Evolutionary conservation across 2,888 invertebrate species (phyloP).

Genomic region (Chloroclystis v-ata): DNA sequence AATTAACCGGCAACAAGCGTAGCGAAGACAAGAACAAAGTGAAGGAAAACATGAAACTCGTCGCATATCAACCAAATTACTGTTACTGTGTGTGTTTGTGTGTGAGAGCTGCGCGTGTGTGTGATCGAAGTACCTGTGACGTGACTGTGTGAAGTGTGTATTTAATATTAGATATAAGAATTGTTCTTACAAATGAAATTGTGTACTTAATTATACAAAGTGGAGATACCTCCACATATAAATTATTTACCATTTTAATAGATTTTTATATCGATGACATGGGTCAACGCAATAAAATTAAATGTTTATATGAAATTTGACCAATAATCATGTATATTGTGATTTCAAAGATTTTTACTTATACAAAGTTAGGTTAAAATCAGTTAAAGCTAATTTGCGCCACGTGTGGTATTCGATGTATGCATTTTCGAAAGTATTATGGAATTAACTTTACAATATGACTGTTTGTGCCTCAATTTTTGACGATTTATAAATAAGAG

Average conservation of each 20-base stretch:
- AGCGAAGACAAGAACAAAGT: conserved; percentile 33
- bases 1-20: neutral
- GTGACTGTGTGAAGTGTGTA: conserved; percentile 26
- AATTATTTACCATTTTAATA: conserved; percentile 30
- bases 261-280: conserved; percentile 19
- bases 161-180: conserved; percentile 32
- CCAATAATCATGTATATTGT: conserved; percentile 24
- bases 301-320: conserved; percentile 31
- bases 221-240: conserved; percentile 26
- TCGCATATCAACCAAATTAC: conserved; percentile 41
- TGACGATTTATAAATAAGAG: conserved; percentile 15
- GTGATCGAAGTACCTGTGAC: conserved; percentile 23
- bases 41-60: conserved; percentile 33
- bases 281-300: conserved; percentile 24
- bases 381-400: conserved; percentile 1
- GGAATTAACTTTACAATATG: conserved; percentile 18
- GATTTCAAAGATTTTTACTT: conserved; percentile 13
- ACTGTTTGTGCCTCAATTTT: conserved; percentile 30
- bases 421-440: conserved; percentile 4
- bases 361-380: neutral
- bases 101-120: conserved; percentile 4
- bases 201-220: conserved; percentile 28
- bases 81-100: conserved; percentile 20
- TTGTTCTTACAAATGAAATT: conserved; percentile 14
- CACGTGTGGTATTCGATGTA: neutral